A percentile compares a stretch with the other conserved stretches of the same genome.
These are phyloP conservation scores for Chironomus tepperi DNA, from an alignment of 1,140 invertebrate species.

Conservation along the genomic window DNA sequence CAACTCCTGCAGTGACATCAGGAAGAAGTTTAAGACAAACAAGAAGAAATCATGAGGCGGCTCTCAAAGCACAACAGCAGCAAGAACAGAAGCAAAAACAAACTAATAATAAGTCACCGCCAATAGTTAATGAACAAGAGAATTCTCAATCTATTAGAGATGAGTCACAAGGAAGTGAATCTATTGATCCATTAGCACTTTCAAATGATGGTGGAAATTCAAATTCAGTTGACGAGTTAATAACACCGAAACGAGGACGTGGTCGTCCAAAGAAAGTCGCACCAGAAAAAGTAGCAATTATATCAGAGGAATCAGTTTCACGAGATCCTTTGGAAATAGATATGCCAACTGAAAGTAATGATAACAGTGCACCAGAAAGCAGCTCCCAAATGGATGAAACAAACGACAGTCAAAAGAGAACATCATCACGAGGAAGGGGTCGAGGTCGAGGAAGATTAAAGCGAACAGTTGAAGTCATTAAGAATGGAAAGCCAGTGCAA, in stretches of 20 bases:
- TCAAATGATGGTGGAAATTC: constrained; percentile 6
- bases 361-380: neutral
- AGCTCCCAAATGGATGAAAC: neutral
- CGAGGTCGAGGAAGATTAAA: neutral
- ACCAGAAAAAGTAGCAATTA: neutral
- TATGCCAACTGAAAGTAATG: neutral
- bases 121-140: neutral
- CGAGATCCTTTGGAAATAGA: neutral
- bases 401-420: neutral
- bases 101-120: neutral
- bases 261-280: neutral
- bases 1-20: neutral
- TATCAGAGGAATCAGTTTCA: neutral
- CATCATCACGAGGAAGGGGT: neutral
- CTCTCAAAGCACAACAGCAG: neutral
- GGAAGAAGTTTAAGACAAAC: neutral
- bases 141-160: neutral
- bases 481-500: constrained; percentile 10
- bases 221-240: neutral
- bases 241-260: constrained; percentile 13
- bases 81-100: neutral
- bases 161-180: neutral
- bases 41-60: neutral
- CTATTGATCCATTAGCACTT: constrained; percentile 3
- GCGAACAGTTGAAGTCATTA: constrained; percentile 20